phyloP scores from a whole-genome alignment of 2,113 vertebrate genomes.

The Anthoscopus minutus region DNA sequence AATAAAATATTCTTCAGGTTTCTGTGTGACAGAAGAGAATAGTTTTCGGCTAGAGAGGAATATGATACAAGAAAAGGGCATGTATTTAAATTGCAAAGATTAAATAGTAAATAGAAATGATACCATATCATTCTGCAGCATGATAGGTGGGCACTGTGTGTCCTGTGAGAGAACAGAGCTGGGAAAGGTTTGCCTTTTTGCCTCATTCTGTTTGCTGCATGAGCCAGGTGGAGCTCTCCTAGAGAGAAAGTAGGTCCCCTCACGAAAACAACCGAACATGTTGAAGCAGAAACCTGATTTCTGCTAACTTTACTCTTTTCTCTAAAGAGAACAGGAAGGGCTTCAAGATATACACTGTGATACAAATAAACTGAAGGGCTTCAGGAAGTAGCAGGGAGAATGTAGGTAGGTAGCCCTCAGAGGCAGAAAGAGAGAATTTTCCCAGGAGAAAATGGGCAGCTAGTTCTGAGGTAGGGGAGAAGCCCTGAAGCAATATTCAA shows the following conservation, averaged over 20 bases:
- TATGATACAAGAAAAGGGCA: not conserved
- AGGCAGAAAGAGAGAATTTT: not conserved
- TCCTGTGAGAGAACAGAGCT: not conserved
- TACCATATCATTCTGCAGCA: not conserved
- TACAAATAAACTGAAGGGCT: not conserved
- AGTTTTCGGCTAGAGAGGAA: not conserved
- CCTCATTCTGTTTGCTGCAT: not conserved
- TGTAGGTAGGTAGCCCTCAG: not conserved
- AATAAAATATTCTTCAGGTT: not conserved
- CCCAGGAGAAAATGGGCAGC: not conserved
- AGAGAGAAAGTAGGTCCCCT: not conserved
- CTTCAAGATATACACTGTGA: not conserved
- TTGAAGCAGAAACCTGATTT: not conserved
- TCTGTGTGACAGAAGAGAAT: not conserved
- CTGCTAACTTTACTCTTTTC: not conserved
- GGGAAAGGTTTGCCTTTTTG: not conserved
- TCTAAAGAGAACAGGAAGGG: not conserved
- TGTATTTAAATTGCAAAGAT: not conserved
- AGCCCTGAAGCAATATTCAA: not conserved
- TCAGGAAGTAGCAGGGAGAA: not conserved
- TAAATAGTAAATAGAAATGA: not conserved
- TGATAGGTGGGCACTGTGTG: rapidly evolving
- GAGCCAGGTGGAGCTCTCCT: not conserved
- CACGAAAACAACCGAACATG: not conserved
- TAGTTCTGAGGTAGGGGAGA: not conserved